phyloP scores from a whole-genome alignment of 2,113 vertebrate genomes.

The Epinephelus cyanopodus region DNA sequence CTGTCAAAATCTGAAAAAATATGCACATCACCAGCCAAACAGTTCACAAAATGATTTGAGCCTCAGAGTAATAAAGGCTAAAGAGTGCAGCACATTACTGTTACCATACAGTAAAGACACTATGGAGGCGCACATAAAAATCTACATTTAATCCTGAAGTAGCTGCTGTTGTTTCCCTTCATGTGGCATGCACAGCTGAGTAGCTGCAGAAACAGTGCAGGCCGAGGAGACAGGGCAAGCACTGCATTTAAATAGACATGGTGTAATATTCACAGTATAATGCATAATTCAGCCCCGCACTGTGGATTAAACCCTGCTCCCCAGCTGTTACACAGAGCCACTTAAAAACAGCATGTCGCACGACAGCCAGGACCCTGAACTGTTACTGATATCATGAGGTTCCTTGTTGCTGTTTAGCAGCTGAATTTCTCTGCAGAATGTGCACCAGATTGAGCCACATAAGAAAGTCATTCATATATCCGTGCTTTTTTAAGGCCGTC shows the following conservation, averaged over 20 bases:
- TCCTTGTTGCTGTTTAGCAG: constrained; percentile 32
- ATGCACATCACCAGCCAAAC: neutral
- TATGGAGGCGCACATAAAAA: neutral
- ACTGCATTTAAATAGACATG: constrained; percentile 67
- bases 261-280: constrained; percentile 70
- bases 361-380: constrained; percentile 56
- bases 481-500: constrained; percentile 26
- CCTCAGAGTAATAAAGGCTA: neutral
- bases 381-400: constrained; percentile 56
- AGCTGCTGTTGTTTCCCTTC: constrained; percentile 8
- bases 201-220: constrained; percentile 41
- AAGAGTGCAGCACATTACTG: neutral
- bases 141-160: neutral
- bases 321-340: constrained; percentile 72
- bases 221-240: constrained; percentile 42
- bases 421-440: constrained; percentile 44
- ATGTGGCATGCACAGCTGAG: constrained; percentile 52
- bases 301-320: constrained; percentile 71
- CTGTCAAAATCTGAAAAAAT: neutral
- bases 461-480: constrained; percentile 42
- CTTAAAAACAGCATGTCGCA: constrained; percentile 68
- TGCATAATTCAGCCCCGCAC: constrained; percentile 76
- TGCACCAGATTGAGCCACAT: constrained; percentile 39
- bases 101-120: neutral
- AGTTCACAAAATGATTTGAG: neutral